These are phyloP conservation scores for Corythornis madagascariensis DNA, from an alignment of 2,113 vertebrate species.

Conservation along the genomic window DNA sequence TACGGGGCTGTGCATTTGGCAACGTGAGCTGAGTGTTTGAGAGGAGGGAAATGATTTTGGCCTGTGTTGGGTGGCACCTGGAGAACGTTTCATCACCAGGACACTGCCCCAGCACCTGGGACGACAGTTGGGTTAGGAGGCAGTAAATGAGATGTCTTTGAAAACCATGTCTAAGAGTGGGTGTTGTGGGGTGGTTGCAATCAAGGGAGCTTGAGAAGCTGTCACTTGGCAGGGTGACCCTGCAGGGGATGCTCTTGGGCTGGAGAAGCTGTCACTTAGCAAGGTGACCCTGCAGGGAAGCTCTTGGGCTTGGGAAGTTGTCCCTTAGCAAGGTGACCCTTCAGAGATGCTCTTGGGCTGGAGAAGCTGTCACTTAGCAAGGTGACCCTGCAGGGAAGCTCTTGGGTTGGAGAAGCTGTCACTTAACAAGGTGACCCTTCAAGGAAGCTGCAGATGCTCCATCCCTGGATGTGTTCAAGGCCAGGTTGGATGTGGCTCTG, in stretches of 20 bases:
- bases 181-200: not conserved
- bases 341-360: not conserved
- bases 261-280: no score
- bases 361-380: not conserved
- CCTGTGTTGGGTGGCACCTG: not conserved
- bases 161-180: accelerated
- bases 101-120: accelerated
- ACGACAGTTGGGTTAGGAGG: not conserved
- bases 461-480: no score
- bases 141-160: not conserved
- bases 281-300: not conserved
- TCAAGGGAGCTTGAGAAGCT: not conserved
- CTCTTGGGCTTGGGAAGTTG: not conserved
- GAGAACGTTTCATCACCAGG: not conserved
- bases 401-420: no score
- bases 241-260: no score
- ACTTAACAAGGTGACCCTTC: not conserved
- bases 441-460: not conserved
- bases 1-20: accelerated
- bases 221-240: not conserved
- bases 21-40: accelerated
- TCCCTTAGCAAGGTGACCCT: not conserved
- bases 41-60: accelerated
- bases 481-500: no score
- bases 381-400: not conserved